phyloP scores from a whole-genome alignment of 2,113 vertebrate genomes.

The Murina feae region DNA sequence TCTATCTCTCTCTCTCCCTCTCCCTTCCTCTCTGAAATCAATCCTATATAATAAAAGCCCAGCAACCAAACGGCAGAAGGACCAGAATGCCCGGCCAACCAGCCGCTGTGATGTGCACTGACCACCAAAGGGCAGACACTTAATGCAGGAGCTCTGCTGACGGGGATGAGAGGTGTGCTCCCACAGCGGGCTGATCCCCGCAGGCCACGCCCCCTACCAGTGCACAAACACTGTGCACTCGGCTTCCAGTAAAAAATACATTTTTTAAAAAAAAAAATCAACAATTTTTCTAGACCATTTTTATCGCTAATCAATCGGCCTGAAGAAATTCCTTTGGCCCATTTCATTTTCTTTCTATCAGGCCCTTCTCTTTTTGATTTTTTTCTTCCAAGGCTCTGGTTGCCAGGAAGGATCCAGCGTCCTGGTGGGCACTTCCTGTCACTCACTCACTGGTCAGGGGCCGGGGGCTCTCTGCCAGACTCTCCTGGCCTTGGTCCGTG shows the following conservation, averaged over 20 bases:
- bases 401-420: not conserved
- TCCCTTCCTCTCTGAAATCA: too few species aligned
- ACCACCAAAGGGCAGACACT: too few species aligned
- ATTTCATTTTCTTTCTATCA: not conserved
- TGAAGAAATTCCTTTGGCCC: constrained; percentile 31
- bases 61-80: too few species aligned
- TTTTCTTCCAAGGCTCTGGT: constrained; percentile 25
- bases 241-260: too few species aligned
- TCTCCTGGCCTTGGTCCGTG: constrained; percentile 54
- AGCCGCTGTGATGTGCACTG: too few species aligned
- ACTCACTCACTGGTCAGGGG: constrained; percentile 39
- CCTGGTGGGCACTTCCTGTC: constrained; percentile 60
- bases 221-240: too few species aligned
- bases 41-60: too few species aligned
- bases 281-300: constrained; percentile 30
- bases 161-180: too few species aligned
- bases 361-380: not conserved
- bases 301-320: constrained; percentile 55
- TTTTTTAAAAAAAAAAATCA: not conserved
- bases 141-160: too few species aligned
- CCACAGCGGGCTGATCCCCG: too few species aligned
- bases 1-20: constrained; percentile 43
- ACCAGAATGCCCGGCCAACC: too few species aligned
- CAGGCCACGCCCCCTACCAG: too few species aligned
- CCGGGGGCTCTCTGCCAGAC: constrained; percentile 24